phyloP scores from a whole-genome alignment of 2,113 vertebrate species.

The Theristicus caerulescens region DNA sequence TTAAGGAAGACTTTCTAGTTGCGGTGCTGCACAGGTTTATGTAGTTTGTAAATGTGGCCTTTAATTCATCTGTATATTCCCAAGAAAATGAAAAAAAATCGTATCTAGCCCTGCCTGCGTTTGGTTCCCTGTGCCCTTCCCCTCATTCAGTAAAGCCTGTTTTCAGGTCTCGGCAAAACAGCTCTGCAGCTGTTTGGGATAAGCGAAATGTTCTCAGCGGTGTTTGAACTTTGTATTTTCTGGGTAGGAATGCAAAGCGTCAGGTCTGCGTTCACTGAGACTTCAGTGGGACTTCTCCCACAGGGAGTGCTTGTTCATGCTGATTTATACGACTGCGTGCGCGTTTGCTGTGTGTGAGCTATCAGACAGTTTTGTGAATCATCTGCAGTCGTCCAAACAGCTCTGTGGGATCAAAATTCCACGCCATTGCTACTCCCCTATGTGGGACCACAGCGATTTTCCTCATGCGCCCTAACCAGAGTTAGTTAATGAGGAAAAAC shows the following conservation, averaged over 20 bases:
- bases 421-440: neutral
- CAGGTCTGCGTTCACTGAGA: neutral
- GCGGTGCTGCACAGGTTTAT: neutral
- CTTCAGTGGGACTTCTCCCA: neutral
- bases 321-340: neutral
- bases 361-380: neutral
- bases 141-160: neutral
- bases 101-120: neutral
- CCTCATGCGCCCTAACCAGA: no score
- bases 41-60: conserved; percentile 15
- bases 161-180: neutral
- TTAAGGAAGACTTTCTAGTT: neutral
- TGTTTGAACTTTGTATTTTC: neutral
- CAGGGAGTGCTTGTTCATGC: neutral
- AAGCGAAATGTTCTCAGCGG: neutral
- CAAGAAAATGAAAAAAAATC: conserved; percentile 24
- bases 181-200: neutral
- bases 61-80: conserved; percentile 32
- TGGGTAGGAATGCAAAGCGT: neutral
- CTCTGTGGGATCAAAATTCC: neutral
- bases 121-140: neutral
- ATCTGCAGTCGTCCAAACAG: neutral
- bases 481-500: neutral
- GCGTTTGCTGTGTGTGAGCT: neutral
- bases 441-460: neutral